phyloP scores from a whole-genome alignment of 2,888 invertebrate species.

The Hemithea aestivaria region DNA sequence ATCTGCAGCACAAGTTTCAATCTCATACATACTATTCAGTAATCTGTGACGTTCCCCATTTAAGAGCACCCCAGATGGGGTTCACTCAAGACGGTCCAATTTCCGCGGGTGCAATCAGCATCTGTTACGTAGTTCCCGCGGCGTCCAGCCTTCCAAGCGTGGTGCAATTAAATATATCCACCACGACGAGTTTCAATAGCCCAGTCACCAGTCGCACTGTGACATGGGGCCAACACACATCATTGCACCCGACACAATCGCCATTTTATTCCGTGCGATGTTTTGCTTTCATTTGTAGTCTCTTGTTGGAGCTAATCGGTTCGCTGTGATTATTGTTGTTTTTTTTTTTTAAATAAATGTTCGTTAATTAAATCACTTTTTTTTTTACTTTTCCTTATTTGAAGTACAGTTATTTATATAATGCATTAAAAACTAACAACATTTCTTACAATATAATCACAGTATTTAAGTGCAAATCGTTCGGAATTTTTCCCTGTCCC shows the following conservation, averaged over 20 bases:
- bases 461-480: no score
- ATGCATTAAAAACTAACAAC: no score
- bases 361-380: constrained; percentile 1
- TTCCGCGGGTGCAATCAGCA: constrained; percentile 24
- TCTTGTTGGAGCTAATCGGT: constrained; percentile 18
- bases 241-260: constrained; percentile 39
- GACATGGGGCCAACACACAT: constrained; percentile 48
- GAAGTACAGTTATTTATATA: no score
- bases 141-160: constrained; percentile 16
- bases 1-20: no score
- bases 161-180: constrained; percentile 74
- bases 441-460: no score
- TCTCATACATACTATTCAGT: no score
- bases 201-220: no score
- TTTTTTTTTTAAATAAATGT: background rate
- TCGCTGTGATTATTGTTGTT: constrained; percentile 8
- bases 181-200: constrained; percentile 56
- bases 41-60: no score
- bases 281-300: constrained; percentile 27
- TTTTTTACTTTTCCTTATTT: no score
- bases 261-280: constrained; percentile 35
- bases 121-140: constrained; percentile 24
- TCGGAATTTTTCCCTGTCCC: no score
- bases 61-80: constrained; percentile 4
- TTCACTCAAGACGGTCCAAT: constrained; percentile 21